Percentiles rank a stretch among this genome's conserved stretches.
These are phyloP conservation scores for Bradynema listronoti DNA, from an alignment of 1,140 invertebrate genomes.

Conservation along the genomic window DNA sequence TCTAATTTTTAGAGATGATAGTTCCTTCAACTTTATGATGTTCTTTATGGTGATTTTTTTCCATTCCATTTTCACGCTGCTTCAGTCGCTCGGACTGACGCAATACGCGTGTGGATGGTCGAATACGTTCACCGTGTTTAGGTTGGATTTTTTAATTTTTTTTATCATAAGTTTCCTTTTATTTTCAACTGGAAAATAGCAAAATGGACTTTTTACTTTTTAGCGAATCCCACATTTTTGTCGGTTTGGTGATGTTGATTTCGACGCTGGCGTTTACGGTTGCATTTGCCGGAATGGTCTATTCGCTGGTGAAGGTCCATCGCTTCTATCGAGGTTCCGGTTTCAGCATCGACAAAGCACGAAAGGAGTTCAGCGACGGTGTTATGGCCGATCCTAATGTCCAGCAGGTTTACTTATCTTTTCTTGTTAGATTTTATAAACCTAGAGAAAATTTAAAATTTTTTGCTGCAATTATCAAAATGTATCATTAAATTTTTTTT, in stretches of 20 bases:
- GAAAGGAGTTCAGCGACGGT: conserved; percentile 87
- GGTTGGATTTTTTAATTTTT: no score
- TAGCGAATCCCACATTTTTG: conserved; percentile 34
- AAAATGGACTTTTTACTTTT: no score
- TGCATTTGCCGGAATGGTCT: conserved; percentile 53
- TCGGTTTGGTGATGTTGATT: conserved; percentile 52
- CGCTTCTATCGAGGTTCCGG: conserved; percentile 60
- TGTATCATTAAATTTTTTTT: no score
- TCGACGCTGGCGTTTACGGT: conserved; percentile 51
- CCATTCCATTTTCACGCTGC: conserved; percentile 80
- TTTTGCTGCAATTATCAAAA: no score
- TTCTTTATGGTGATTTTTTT: conserved; percentile 99
- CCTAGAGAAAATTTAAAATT: no score
- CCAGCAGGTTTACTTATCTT: conserved; percentile 61
- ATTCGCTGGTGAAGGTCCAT: conserved; percentile 62
- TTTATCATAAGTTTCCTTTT: no score
- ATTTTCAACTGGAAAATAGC: no score
- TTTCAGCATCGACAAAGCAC: conserved; percentile 90
- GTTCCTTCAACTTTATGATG: conserved; percentile 98
- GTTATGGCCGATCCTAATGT: conserved; percentile 89
- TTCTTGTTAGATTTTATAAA: conserved; percentile 53
- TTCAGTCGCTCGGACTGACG: conserved; percentile 73
- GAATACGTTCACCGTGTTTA: conserved; percentile 27
- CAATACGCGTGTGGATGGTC: conserved; percentile 50
- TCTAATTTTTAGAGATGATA: conserved; percentile 73